Percentiles rank a stretch among this genome's conserved stretches.
phyloP scores from a whole-genome alignment of 2,113 vertebrate genomes.

The Capricornis sumatraensis region DNA sequence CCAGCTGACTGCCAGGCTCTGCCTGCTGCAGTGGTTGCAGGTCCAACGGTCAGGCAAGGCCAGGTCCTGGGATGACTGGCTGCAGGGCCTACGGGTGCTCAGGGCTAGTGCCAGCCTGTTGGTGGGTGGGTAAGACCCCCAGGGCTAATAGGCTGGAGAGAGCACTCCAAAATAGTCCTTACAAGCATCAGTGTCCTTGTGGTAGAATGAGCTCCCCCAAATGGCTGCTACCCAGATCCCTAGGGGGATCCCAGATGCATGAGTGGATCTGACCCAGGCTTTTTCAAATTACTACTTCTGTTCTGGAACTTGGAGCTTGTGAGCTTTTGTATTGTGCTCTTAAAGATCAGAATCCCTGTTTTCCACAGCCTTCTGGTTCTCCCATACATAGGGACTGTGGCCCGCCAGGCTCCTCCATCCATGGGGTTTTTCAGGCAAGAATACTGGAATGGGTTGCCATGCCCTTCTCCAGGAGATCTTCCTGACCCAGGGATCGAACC shows the following conservation, averaged over 20 bases:
- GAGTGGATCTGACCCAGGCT: not conserved
- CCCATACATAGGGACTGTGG: not conserved
- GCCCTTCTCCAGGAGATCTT: not conserved
- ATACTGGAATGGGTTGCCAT: not conserved
- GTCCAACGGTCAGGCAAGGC: not conserved
- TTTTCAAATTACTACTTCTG: not conserved
- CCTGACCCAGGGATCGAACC: not conserved
- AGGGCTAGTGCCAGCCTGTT: not conserved
- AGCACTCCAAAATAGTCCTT: not conserved
- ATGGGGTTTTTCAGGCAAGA: not conserved
- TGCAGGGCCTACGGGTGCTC: not conserved
- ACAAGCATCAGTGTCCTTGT: not conserved
- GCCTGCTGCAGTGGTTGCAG: not conserved
- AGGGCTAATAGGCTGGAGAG: not conserved
- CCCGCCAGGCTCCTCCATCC: not conserved
- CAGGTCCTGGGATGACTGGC: not conserved
- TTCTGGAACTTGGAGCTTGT: not conserved
- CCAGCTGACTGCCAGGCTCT: not conserved
- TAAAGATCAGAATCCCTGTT: not conserved
- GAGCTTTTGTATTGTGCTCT: not conserved
- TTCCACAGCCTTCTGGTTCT: not conserved
- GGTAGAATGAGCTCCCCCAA: not conserved
- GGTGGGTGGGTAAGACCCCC: not conserved
- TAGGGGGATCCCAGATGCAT: not conserved
- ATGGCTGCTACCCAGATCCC: not conserved